Evolutionary conservation across 64 coral and sea anemone genomes (phyloP), one percentile per base, ranked within the genome.

Genomic region (Porites lutea): DNA sequence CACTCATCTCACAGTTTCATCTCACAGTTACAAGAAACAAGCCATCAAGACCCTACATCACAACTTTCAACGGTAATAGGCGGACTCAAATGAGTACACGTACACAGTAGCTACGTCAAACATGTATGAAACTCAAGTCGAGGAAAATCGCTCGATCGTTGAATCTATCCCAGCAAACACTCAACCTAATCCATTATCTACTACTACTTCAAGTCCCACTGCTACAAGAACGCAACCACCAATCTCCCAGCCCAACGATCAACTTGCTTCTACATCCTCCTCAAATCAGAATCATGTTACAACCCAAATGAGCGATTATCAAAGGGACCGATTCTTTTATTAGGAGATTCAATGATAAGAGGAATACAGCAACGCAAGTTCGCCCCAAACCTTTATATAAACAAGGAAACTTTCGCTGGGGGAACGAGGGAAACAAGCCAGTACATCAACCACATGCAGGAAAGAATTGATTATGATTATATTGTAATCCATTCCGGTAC

Each of bases 401-500:
- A 76, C 45, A 89, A 89, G 15, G 51, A 89, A 58, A 12, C 14
- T 63, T 62, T 89, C 27, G 52, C 52, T 37, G 87, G 52, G 9
- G 87, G 87, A 58, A 89, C 87, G 55, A 13, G 22, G 54, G 87
- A 89, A 43, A 89, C 59, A 46, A 47, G 27, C 6, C 5, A 77
- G 12, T 43, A 89, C 55, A 57, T 89, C 49, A 77, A 77, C 27
- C 27, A 37, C 27, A 37, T 37, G 27, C 27, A 37, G 27, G 27
- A 37, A 37, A 37, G 27, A 37, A 77, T 5, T 54, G 18, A 77
- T 46, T 89, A 89, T 54, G 52, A 89, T 21, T 53, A 63, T 4
- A 43, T 77, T n/a, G 87, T 89, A 27, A 77, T 89, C 51, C 87
- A 89, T 46, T 54, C 87, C 16, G 87, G 87, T 16, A 62, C 73